Conservation (phyloP, 2,888 invertebrate species). For the Bombyx huttoni region DNA sequence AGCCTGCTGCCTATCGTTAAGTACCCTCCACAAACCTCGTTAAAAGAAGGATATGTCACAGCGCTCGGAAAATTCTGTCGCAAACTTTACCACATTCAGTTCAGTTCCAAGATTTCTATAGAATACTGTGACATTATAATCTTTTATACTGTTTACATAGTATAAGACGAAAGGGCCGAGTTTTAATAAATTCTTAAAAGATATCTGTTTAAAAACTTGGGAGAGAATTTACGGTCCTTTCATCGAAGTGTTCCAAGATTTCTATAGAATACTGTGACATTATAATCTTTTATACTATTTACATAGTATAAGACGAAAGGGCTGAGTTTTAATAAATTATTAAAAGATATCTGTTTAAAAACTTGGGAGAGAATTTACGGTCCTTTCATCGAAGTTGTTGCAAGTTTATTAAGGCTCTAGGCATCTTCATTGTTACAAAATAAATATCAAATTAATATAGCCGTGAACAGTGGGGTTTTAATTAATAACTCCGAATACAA, state of each 20-base stretch:
- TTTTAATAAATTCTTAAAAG: constrained; percentile 11
- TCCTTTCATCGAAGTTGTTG: constrained; percentile 20
- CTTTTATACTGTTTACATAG: too few species aligned
- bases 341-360: constrained; percentile 11
- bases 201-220: constrained; percentile 12
- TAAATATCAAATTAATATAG: neutral
- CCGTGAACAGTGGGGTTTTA: neutral
- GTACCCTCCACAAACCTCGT: too few species aligned
- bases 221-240: constrained; percentile 19
- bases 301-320: constrained; percentile 8
- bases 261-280: too few species aligned
- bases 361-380: constrained; percentile 14
- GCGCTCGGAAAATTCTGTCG: too few species aligned
- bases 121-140: too few species aligned
- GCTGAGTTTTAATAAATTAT: constrained; percentile 13
- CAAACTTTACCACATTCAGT: too few species aligned
- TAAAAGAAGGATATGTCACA: too few species aligned
- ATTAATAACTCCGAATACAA: neutral
- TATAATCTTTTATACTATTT: too few species aligned
- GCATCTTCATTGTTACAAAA: constrained; percentile 1
- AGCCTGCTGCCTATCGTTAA: too few species aligned
- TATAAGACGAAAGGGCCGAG: constrained; percentile 11
- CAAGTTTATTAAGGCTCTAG: constrained; percentile 18
- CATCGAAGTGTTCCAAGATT: constrained; percentile 16
- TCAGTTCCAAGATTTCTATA: too few species aligned